Evolutionary conservation across 64 coral and sea anemone species (phyloP).

Genomic region (Montipora sp.): DNA sequence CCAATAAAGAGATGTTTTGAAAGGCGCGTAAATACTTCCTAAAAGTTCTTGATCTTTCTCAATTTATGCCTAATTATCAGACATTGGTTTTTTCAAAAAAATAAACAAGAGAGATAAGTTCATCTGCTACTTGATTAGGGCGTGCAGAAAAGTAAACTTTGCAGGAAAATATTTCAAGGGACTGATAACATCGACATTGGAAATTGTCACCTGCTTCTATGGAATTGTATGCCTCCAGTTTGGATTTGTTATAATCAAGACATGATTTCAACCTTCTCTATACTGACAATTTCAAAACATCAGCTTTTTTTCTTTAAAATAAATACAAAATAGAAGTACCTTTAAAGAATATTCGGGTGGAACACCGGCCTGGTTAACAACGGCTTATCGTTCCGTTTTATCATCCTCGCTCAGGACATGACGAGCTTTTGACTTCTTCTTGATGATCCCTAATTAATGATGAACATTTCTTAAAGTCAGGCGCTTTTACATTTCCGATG

Average conservation of each 20-base stretch:
- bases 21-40: background rate
- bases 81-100: background rate
- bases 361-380: too few relatives aligned
- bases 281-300: background rate
- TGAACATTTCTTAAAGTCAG: too few relatives aligned
- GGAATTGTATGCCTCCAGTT: background rate
- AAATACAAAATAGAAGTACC: too few relatives aligned
- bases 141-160: too few relatives aligned
- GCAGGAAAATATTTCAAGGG: too few relatives aligned
- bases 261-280: background rate
- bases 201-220: background rate
- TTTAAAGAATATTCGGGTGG: too few relatives aligned
- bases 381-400: too few relatives aligned
- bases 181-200: too few relatives aligned
- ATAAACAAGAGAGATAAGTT: slow-evolving; percentile 32
- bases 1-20: slow-evolving; percentile 3
- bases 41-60: background rate
- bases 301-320: background rate
- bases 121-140: background rate
- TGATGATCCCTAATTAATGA: too few relatives aligned
- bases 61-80: slow-evolving; percentile 20
- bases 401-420: too few relatives aligned
- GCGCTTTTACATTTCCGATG: too few relatives aligned
- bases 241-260: background rate
- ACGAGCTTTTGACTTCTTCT: too few relatives aligned